phyloP scores from a whole-genome alignment of 92 coral and sea anemone genomes.

The Bergia sp. region DNA sequence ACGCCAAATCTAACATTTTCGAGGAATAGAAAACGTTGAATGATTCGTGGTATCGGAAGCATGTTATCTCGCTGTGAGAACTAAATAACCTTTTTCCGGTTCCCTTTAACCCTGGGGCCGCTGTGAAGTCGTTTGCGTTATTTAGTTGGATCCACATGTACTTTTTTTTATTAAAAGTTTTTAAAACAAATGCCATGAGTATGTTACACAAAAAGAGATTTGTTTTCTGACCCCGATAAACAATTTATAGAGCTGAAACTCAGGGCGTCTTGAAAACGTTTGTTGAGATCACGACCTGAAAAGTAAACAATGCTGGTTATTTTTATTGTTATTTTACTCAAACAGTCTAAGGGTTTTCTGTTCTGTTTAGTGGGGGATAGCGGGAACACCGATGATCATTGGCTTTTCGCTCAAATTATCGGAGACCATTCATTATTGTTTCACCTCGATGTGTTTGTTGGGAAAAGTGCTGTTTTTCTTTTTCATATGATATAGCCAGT shows the following conservation, averaged over 20 bases:
- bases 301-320: background rate
- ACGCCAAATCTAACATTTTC: too few species aligned
- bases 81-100: background rate
- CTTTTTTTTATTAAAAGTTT: too few species aligned
- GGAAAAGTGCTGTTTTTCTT: background rate
- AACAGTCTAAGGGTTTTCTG: background rate
- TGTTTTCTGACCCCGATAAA: background rate
- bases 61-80: constrained; percentile 1
- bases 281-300: background rate
- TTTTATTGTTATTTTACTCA: background rate
- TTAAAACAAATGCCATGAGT: background rate
- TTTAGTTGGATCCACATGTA: too few species aligned
- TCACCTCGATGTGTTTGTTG: background rate
- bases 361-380: background rate
- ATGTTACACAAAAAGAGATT: background rate
- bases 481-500: background rate
- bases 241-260: background rate
- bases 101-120: background rate
- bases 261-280: background rate
- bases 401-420: background rate
- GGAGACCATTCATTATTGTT: background rate
- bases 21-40: background rate
- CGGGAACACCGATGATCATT: background rate
- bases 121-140: background rate
- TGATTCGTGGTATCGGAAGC: background rate